Conservation (phyloP, 2,888 invertebrate species). For the Acrocera orbiculus region DNA sequence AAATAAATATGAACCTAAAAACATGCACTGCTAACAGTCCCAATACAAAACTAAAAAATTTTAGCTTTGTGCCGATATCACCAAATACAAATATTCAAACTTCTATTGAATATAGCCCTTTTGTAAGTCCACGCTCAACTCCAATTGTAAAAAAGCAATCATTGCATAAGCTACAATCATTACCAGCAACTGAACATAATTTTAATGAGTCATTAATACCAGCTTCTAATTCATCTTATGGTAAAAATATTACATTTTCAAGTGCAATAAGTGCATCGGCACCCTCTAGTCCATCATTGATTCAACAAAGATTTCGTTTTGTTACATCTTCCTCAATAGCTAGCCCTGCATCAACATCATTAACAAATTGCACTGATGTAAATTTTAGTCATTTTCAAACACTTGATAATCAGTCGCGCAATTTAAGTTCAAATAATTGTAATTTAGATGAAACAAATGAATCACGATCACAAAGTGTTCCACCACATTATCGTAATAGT, state of each 20-base stretch:
- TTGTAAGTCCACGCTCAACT: constrained; percentile 65
- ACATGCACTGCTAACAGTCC: constrained; percentile 36
- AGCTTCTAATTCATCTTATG: constrained; percentile 17
- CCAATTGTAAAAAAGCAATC: constrained; percentile 46
- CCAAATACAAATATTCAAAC: constrained; percentile 33
- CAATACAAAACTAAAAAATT: constrained; percentile 58
- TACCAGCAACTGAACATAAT: constrained; percentile 14
- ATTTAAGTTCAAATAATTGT: constrained; percentile 6
- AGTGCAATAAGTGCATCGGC: constrained; percentile 34
- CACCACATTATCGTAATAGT: constrained; percentile 37
- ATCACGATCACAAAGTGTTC: constrained; percentile 60
- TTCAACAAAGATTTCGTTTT: constrained; percentile 16
- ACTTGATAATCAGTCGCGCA: constrained; percentile 31
- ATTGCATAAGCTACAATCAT: constrained; percentile 24
- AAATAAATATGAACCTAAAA: constrained; percentile 25
- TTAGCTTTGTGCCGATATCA: constrained; percentile 74
- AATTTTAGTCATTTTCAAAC: constrained; percentile 38
- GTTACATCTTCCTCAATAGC: constrained; percentile 11
- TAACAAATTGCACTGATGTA: constrained; percentile 21
- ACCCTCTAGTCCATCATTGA: constrained; percentile 43
- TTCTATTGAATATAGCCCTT: constrained; percentile 47
- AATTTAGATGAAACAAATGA: constrained; percentile 8
- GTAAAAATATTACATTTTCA: constrained; percentile 10
- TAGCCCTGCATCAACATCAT: constrained; percentile 3
- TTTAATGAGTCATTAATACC: constrained; percentile 26